Evolutionary conservation across 1,140 invertebrate species (phyloP).

Genomic region (Leptopilina clavipes): DNA sequence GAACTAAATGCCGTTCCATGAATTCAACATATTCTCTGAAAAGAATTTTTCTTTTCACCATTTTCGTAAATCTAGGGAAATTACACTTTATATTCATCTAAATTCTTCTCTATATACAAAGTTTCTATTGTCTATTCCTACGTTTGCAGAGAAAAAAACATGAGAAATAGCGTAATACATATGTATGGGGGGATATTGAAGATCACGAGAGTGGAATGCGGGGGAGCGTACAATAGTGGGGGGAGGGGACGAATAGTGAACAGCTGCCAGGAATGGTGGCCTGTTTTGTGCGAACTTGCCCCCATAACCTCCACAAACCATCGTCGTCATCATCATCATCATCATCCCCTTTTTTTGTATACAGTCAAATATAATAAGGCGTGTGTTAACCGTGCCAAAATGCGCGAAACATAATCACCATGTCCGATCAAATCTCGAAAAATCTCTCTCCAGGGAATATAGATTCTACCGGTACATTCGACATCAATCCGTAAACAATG

Average conservation of each 20-base stretch:
- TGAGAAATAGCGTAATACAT: slow-evolving; percentile 40
- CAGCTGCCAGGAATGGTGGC: slow-evolving; percentile 66
- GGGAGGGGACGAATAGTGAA: slow-evolving; percentile 67
- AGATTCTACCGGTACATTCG: slow-evolving; percentile 3
- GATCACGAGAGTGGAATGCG: slow-evolving; percentile 54
- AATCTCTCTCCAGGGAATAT: slow-evolving; percentile 35
- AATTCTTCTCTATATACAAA: too few relatives aligned
- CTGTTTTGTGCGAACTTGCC: slow-evolving; percentile 65
- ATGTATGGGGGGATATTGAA: slow-evolving; percentile 8
- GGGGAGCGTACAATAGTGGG: slow-evolving; percentile 53
- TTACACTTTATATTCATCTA: too few relatives aligned
- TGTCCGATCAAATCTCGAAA: slow-evolving; percentile 51
- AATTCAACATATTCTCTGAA: background rate
- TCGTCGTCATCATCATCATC: slow-evolving; percentile 41
- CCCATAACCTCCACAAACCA: slow-evolving; percentile 64
- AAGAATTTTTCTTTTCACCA: background rate
- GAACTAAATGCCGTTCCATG: background rate
- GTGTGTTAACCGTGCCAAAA: slow-evolving; percentile 40
- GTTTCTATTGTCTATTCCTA: background rate
- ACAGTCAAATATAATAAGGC: slow-evolving; percentile 54
- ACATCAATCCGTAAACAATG: background rate
- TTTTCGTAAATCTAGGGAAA: background rate
- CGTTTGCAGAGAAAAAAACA: background rate
- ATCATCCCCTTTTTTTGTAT: slow-evolving; percentile 8
- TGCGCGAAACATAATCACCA: slow-evolving; percentile 42